These are phyloP conservation scores for Augochlora pura DNA, from an alignment of 1,140 invertebrate genomes.

Conservation along the genomic window DNA sequence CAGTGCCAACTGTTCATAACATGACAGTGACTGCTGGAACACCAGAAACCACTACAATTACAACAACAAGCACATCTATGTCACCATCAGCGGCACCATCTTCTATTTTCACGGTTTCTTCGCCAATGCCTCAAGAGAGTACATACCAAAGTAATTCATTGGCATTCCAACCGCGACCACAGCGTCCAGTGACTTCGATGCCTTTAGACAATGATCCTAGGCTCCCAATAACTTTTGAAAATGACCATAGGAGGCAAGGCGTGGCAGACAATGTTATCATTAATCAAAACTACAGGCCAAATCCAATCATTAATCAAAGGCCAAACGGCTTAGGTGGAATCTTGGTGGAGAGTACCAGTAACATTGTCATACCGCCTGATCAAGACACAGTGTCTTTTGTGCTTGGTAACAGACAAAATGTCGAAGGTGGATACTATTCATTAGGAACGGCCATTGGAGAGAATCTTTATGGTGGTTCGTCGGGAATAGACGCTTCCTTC, in stretches of 20 bases:
- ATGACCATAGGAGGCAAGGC: constrained; percentile 46
- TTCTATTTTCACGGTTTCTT: background rate
- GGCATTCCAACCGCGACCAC: constrained; percentile 7
- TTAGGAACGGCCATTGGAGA: constrained; percentile 76
- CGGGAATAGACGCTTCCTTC: constrained; percentile 66
- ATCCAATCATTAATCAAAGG: constrained; percentile 34
- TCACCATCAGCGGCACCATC: constrained; percentile 1
- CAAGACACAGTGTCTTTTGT: constrained; percentile 85
- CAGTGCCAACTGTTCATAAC: constrained; percentile 14
- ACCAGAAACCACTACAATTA: constrained; percentile 17
- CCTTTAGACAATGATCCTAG: constrained; percentile 59
- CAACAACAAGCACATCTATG: constrained; percentile 13
- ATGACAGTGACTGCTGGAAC: constrained; percentile 40
- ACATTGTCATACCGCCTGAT: constrained; percentile 83
- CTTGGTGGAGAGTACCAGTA: constrained; percentile 81
- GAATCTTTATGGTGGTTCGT: constrained; percentile 73
- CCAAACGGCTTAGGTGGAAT: constrained; percentile 43
- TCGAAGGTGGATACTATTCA: constrained; percentile 79
- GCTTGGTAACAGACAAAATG: constrained; percentile 83
- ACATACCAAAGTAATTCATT: background rate
- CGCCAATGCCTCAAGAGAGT: constrained; percentile 1
- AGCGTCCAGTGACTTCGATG: constrained; percentile 66
- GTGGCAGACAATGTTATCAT: constrained; percentile 29
- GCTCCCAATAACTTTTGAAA: constrained; percentile 45
- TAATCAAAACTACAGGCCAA: constrained; percentile 43